Conservation (phyloP, 1,140 invertebrate genomes). For the Drosophila littoralis region DNA sequence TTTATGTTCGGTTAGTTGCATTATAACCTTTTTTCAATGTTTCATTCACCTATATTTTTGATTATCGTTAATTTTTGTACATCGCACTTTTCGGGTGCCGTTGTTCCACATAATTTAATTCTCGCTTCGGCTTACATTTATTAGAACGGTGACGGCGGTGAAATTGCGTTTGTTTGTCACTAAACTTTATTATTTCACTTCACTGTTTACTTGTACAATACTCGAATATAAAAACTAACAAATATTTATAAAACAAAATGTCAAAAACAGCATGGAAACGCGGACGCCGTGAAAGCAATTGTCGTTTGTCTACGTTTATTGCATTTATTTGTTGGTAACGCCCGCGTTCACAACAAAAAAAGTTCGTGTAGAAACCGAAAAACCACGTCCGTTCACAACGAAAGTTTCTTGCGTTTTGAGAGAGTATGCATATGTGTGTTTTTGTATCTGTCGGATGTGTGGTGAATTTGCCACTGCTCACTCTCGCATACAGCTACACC, state of each 20-base stretch:
- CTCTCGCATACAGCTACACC: conserved; percentile 46
- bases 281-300: conserved; percentile 29
- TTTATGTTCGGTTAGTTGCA: not conserved
- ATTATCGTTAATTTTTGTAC: conserved; percentile 33
- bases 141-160: conserved; percentile 26
- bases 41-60: conserved; percentile 26
- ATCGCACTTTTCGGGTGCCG: conserved; percentile 23
- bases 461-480: conserved; percentile 53
- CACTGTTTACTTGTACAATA: conserved; percentile 41
- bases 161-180: conserved; percentile 38
- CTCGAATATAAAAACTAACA: conserved; percentile 20
- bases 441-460: conserved; percentile 41
- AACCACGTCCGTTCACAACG: conserved; percentile 54
- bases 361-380: conserved; percentile 44
- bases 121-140: conserved; percentile 49
- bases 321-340: conserved; percentile 58
- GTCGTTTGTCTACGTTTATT: conserved; percentile 30
- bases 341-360: conserved; percentile 58
- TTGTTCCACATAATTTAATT: conserved; percentile 36
- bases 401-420: conserved; percentile 46
- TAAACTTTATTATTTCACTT: conserved; percentile 31
- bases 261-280: conserved; percentile 41
- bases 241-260: conserved; percentile 39
- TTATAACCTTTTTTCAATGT: conserved; percentile 8
- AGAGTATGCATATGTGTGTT: conserved; percentile 31